Evolutionary conservation across 2,113 vertebrate species (phyloP), one percentile per base, ranked within the genome.

Genomic region (Tragelaphus scriptus): DNA sequence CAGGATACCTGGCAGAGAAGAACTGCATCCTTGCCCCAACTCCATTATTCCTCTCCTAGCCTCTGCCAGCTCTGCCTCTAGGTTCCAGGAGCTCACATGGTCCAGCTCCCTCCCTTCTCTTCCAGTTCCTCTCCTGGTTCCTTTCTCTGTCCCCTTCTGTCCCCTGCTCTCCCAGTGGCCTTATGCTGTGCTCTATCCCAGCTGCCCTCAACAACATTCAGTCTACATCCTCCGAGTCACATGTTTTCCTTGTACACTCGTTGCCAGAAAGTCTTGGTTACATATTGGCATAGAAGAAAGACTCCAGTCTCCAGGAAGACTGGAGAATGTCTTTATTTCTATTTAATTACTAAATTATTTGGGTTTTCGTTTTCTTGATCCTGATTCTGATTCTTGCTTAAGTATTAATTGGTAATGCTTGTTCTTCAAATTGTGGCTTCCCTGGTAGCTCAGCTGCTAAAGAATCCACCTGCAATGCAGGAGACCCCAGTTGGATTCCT

Each of bases 381-480:
- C 79, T 80, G 13, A 95, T 55, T 96, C 68, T 96, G 32, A 10
- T 82, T 95, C 88, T 96, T 95, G 68, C 16, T 93, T 65, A 95
- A 79, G 30, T 86, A 77, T 26, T 91, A 55, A 79, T 6, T 85
- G 68, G 30, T n/a, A 84, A 56, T 82, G n/a, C 10, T 85, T 91
- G 68, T 68, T 87, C 79, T 51, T 89, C 86, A 91, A 96, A 65
- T 85, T 40, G 19, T 10, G 68, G n/a, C n/a, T 71, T 71, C n/a
- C n/a, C 68, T 40, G n/a, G 19, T 40, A 40, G 68, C n/a, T 40
- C n/a, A 71, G n/a, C 68, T 71, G 68, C 19, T 40, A 13, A 71
- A 71, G n/a, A 71, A 40, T 71, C 68, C 1, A 5, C 2, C n/a
- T 71, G 68, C 68, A 71, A 40, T 23, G 19, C n/a, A 71, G 68